These are phyloP conservation scores for Avahi laniger DNA, from an alignment of 2,797 vertebrate genomes.

Conservation along the genomic window DNA sequence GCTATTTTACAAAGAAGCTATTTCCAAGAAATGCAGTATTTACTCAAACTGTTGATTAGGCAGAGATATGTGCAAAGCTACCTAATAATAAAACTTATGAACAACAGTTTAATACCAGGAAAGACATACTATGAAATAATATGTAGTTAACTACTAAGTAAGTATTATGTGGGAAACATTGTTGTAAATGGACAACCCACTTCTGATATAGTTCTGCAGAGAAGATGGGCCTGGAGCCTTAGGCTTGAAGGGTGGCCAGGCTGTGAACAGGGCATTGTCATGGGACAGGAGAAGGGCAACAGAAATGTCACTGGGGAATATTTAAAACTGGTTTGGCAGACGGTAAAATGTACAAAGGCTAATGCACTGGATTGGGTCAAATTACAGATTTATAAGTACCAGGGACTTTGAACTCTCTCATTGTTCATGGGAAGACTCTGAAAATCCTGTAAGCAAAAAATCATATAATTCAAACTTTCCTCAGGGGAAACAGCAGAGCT, in stretches of 20 bases:
- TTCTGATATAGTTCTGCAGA: neutral
- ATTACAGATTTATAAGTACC: neutral
- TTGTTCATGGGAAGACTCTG: neutral
- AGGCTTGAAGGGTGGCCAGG: neutral
- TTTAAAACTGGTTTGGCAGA: slow-evolving; percentile 27
- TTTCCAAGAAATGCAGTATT: neutral
- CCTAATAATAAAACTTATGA: neutral
- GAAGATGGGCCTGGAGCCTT: neutral
- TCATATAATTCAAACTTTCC: neutral
- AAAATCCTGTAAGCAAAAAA: slow-evolving; percentile 23
- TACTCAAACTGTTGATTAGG: neutral
- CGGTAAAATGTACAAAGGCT: neutral
- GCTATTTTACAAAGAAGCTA: neutral
- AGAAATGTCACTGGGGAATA: neutral
- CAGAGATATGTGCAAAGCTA: neutral
- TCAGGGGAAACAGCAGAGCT: neutral
- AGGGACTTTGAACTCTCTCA: neutral
- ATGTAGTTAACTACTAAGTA: neutral
- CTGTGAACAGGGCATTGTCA: neutral
- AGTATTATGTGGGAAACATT: neutral
- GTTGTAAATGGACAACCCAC: neutral
- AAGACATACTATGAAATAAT: neutral
- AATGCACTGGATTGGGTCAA: neutral
- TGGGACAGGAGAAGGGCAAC: neutral
- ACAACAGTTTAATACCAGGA: neutral